Evolutionary conservation across 2,888 invertebrate species (phyloP), one percentile per base, ranked within the genome.

Genomic region (Magallana nippona): DNA sequence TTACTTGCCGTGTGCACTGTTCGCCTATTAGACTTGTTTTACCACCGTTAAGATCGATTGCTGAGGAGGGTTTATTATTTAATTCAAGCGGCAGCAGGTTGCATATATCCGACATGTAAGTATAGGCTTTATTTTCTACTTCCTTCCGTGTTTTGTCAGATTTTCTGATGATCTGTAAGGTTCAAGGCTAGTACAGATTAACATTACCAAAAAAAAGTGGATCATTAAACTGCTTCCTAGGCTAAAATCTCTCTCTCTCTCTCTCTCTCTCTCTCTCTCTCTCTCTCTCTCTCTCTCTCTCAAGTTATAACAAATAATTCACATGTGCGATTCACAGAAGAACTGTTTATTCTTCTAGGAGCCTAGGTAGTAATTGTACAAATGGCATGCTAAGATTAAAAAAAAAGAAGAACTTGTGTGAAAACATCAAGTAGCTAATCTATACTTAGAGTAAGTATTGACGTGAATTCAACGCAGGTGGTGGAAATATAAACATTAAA

Each of bases 351-450:
- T 22, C 13, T 15, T 27, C 27, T 27, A 27, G 13, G 27, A 27
- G 22, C 15, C 15, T 10, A 17, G 2, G 15, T 32, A 15, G 32
- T 15, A 71, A 27, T 27, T 13, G 27, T 71, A 27, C 11, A 13
- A 19, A 60, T 60, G 19, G 19, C 60, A 60, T n/a, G 71, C 27
- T 71, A 27, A 13, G 22, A 62, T 19, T 22, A 19, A 62, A 22
- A 62, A n/a, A n/a, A n/a, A n/a, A n/a, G n/a, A n/a, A 62, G 19
- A 63, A 13, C 5, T 22, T 22, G 22, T 11, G 62, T 19, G 19
- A 32, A 71, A 71, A 27, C 71, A 2, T 71, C 27, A 27, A 32
- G 60, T 71, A 27, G 71, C 71, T 71, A 71, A 71, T 71, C 71
- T 22, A 27, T 27, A 32, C 71, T 71, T 3, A 11, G 22, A 15